Evolutionary conservation across 1,140 invertebrate species (phyloP).

Genomic region (Copidosoma floridanum): DNA sequence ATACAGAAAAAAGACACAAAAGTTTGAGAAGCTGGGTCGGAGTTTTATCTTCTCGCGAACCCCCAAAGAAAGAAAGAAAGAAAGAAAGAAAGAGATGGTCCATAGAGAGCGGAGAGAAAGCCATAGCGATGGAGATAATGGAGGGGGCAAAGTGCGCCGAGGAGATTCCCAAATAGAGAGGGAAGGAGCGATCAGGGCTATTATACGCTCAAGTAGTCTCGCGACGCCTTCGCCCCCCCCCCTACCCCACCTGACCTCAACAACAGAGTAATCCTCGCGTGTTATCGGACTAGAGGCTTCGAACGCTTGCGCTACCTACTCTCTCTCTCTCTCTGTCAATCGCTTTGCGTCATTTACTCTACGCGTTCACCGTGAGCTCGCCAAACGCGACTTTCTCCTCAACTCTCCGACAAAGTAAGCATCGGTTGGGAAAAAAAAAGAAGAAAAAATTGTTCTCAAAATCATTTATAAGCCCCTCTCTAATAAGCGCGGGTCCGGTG

Average conservation of each 20-base stretch:
- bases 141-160: constrained; percentile 34
- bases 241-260: constrained; percentile 12
- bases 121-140: neutral
- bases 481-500: too few species aligned
- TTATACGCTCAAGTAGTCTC: constrained; percentile 50
- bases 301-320: neutral
- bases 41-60: neutral
- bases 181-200: constrained; percentile 47
- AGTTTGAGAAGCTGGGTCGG: too few species aligned
- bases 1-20: too few species aligned
- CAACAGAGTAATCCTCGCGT: constrained; percentile 24
- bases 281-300: constrained; percentile 11
- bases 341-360: neutral
- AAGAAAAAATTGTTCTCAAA: too few species aligned
- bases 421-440: neutral
- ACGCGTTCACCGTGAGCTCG: too few species aligned
- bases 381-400: too few species aligned
- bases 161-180: too few species aligned
- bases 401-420: too few species aligned
- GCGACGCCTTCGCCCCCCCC: constrained; percentile 19
- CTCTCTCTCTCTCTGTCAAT: neutral
- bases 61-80: neutral
- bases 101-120: too few species aligned
- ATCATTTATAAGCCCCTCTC: too few species aligned
- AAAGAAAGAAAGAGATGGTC: neutral